Evolutionary conservation across 2,113 vertebrate genomes (phyloP).

Genomic region (Columba livia): DNA sequence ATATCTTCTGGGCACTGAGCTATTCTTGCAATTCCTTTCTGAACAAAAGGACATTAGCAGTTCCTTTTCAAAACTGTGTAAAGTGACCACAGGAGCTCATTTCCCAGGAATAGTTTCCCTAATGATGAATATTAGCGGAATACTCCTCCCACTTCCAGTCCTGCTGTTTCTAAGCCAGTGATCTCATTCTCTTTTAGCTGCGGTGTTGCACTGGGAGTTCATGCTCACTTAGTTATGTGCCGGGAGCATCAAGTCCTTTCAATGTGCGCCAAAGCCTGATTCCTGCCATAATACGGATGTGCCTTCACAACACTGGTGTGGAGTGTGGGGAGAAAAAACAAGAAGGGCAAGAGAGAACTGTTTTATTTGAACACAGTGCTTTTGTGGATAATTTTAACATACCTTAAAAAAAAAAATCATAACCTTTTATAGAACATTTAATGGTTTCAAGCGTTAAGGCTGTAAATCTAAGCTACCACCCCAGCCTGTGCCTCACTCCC

Average conservation of each 20-base stretch:
- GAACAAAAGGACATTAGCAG: not conserved
- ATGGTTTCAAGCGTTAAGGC: not conserved
- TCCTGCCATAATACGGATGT: not conserved
- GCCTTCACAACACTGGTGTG: not conserved
- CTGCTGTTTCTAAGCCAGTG: not conserved
- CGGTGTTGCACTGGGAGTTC: not conserved
- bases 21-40: not conserved
- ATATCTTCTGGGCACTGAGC: not conserved
- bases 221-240: not conserved
- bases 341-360: not conserved
- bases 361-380: not conserved
- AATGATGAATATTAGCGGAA: not conserved
- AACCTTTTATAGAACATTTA: not conserved
- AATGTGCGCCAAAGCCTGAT: not conserved
- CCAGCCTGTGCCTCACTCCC: not conserved
- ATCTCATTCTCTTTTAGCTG: not conserved
- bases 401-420: not conserved
- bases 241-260: not conserved
- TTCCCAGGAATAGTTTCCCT: not conserved
- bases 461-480: not conserved
- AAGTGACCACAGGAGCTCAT: not conserved
- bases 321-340: not conserved
- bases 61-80: not conserved
- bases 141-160: constrained; percentile 5
- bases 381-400: not conserved